Conservation (phyloP, 1,140 invertebrate genomes). For the Trinorchestia longiramus region DNA sequence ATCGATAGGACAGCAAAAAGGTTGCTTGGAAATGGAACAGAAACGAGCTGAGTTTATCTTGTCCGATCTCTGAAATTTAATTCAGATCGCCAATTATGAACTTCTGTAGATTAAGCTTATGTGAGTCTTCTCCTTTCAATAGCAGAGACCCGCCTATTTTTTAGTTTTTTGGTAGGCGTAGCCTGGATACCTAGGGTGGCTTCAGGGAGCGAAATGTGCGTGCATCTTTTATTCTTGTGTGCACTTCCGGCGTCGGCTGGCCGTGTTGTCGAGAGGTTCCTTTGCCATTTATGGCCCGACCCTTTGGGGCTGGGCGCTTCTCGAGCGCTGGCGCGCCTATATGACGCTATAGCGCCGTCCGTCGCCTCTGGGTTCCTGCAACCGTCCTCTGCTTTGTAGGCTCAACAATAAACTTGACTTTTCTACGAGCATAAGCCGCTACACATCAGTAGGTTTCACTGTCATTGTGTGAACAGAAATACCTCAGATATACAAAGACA, state of each 20-base stretch:
- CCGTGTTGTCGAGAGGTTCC: constrained; percentile 15
- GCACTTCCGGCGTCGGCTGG: constrained; percentile 46
- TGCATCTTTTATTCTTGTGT: constrained; percentile 41
- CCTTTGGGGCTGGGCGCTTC: constrained; percentile 31
- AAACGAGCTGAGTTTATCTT: background rate
- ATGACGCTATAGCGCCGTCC: background rate
- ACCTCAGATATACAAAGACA: background rate
- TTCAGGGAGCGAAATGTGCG: background rate
- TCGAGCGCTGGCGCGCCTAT: background rate
- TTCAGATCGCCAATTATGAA: background rate
- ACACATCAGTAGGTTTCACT: background rate
- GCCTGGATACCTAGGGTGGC: background rate
- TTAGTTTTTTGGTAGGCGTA: constrained; percentile 1
- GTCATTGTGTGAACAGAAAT: background rate
- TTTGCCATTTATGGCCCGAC: constrained; percentile 29
- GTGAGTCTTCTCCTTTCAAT: background rate
- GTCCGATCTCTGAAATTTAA: background rate
- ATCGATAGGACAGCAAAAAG: background rate
- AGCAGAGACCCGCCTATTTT: background rate
- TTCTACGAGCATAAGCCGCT: too few species aligned
- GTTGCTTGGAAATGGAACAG: background rate
- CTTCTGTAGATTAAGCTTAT: background rate
- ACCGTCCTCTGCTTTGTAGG: background rate
- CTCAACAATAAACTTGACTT: too few species aligned
- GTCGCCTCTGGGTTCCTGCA: background rate